Evolutionary conservation across 1,140 invertebrate genomes (phyloP).

Genomic region (Zaprionus ornatus): DNA sequence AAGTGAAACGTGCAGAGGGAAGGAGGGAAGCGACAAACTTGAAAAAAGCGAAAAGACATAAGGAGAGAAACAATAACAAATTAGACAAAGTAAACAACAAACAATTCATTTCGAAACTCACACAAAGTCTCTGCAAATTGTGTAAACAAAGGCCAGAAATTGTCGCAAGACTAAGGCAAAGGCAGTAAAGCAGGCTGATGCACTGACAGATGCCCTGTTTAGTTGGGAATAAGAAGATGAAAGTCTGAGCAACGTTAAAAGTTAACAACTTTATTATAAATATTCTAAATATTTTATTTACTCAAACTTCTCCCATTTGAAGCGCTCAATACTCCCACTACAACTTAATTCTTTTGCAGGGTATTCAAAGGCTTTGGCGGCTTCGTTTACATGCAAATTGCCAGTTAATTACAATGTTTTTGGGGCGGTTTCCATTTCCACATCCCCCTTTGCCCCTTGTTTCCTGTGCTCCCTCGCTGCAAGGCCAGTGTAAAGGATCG

Average conservation of each 20-base stretch:
- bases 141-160: slow-evolving; percentile 38
- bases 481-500: slow-evolving; percentile 43
- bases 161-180: slow-evolving; percentile 9
- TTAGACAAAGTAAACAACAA: slow-evolving; percentile 42
- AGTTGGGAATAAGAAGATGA: too few species aligned
- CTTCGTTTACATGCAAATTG: slow-evolving; percentile 61
- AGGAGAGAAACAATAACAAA: slow-evolving; percentile 31
- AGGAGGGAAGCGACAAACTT: not conserved
- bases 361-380: slow-evolving; percentile 10
- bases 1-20: slow-evolving; percentile 1
- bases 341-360: not conserved
- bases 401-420: slow-evolving; percentile 56
- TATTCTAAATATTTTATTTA: not conserved
- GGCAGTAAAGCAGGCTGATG: not conserved
- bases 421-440: not conserved
- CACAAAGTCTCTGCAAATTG: slow-evolving; percentile 24
- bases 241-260: not conserved
- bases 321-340: not conserved
- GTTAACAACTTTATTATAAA: not conserved
- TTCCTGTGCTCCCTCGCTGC: not conserved
- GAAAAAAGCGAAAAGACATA: slow-evolving; percentile 9
- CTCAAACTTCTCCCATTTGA: not conserved
- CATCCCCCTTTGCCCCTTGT: not conserved
- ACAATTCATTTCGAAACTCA: slow-evolving; percentile 41
- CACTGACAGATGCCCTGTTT: slow-evolving; percentile 5